Evolutionary conservation across 2,113 vertebrate species (phyloP), one percentile per base, ranked within the genome.

Genomic region (Prochilodus magdalenae): DNA sequence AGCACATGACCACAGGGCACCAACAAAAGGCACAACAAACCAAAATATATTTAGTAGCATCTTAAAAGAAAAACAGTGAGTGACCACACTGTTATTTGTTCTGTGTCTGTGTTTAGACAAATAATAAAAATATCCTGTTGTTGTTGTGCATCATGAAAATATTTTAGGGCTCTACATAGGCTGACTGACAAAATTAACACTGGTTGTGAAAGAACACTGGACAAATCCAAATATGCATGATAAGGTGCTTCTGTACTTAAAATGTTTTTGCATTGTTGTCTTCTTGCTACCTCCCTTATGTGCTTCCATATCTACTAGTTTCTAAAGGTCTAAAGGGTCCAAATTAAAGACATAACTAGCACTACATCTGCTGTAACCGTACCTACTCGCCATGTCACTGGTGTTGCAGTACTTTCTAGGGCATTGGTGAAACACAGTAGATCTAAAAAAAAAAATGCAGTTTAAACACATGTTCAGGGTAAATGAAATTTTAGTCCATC

Each of bases 11-110:
- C 55, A 75, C 40, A 44, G 8, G 55, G 55, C 22, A 57, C 55
- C 2, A 22, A 57, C 5, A 36, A 22, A 24, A 22, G 4, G 63
- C 15, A 33, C 10, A 70, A 40, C 66, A 76, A 14, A 69, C 36
- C 60, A 63, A 36, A 83, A 75, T 75, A 81, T 55, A 67, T 75
- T 49, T 27, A 47, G 4, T 36, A 36, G 69, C 30, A 33, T 47
- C 12, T 59, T 65, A 36, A 74, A 73, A 20, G 1, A 7, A 18
- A 51, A 79, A 75, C 33, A 63, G 30, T 40, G 26, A 47, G 59
- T 83, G 74, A 83, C 73, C n/a, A 4, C 63, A 76, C 51, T 63
- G 80, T 75, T 29, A 51, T 60, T 71, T 20, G 62, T 57, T 44
- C 63, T 15, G 81, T 40, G 81, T 71, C 73, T 24, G 65, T 51